These are phyloP conservation scores for Eurytoma adleriae DNA, from an alignment of 2,888 invertebrate genomes.

Conservation along the genomic window DNA sequence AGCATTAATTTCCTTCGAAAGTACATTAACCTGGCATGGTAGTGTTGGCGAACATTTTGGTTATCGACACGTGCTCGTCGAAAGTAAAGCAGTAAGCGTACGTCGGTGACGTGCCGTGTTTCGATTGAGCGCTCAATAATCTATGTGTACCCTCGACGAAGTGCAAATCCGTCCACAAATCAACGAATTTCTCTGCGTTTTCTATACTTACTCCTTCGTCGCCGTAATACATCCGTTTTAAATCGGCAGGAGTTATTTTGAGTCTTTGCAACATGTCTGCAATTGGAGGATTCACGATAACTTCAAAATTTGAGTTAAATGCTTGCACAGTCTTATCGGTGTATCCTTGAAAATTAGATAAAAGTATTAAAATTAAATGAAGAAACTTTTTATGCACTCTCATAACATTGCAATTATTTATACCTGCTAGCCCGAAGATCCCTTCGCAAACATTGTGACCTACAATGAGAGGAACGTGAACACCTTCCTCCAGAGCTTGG, in stretches of 20 bases:
- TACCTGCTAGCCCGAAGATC: slow-evolving; percentile 31
- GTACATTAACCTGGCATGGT: slow-evolving; percentile 29
- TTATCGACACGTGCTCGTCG: slow-evolving; percentile 59
- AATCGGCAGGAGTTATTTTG: slow-evolving; percentile 57
- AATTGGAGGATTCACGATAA: slow-evolving; percentile 51
- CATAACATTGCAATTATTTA: neutral
- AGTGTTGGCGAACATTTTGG: slow-evolving; percentile 55
- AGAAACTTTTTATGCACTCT: neutral
- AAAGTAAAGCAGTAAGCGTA: slow-evolving; percentile 68
- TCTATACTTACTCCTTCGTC: slow-evolving; percentile 56
- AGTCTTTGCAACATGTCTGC: slow-evolving; percentile 53
- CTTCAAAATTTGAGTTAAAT: slow-evolving; percentile 38
- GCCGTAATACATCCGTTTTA: slow-evolving; percentile 65
- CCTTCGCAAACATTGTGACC: slow-evolving; percentile 67
- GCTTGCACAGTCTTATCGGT: neutral
- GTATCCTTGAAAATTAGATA: slow-evolving; percentile 21
- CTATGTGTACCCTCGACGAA: slow-evolving; percentile 65
- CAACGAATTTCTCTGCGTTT: slow-evolving; percentile 55
- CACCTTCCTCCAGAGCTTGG: slow-evolving; percentile 52
- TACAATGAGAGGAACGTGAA: slow-evolving; percentile 66
- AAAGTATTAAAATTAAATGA: neutral
- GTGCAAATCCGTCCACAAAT: slow-evolving; percentile 61
- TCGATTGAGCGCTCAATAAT: slow-evolving; percentile 60
- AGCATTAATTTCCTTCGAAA: neutral
- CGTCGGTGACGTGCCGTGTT: slow-evolving; percentile 55